These are phyloP conservation scores for Odocoileus virginianus DNA, from an alignment of 2,113 vertebrate species.

Conservation along the genomic window DNA sequence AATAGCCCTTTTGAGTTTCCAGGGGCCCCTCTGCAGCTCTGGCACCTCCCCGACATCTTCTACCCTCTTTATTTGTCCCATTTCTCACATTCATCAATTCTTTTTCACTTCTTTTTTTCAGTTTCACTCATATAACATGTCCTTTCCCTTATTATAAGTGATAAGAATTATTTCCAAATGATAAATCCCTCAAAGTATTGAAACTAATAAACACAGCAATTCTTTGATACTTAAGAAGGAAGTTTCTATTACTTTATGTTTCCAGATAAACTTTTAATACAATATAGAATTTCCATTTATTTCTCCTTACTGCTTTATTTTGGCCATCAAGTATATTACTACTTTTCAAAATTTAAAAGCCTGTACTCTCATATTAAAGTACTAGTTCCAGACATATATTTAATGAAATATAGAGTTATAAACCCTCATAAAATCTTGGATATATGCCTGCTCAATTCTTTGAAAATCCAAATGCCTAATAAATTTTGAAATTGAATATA, in stretches of 20 bases:
- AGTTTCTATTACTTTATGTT: background rate
- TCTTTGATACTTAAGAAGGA: background rate
- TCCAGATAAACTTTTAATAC: background rate
- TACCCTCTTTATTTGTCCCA: background rate
- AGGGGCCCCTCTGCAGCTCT: rapidly evolving
- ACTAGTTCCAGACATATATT: slow-evolving; percentile 5
- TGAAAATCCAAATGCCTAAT: slow-evolving; percentile 36
- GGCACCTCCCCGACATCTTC: rapidly evolving
- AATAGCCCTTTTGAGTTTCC: background rate
- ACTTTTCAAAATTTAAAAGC: slow-evolving; percentile 45
- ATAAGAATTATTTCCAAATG: background rate
- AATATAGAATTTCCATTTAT: background rate
- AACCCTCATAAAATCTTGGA: slow-evolving; percentile 43
- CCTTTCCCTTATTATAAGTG: background rate
- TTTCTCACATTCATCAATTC: background rate
- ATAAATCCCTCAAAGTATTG: background rate
- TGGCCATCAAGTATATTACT: background rate
- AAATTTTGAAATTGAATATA: slow-evolving; percentile 14
- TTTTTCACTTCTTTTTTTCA: background rate
- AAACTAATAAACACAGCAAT: background rate
- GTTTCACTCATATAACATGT: background rate
- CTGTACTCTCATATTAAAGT: background rate
- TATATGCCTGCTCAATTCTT: background rate
- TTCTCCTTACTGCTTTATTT: slow-evolving; percentile 27
- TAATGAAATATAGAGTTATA: slow-evolving; percentile 37